phyloP scores from a whole-genome alignment of 2,888 invertebrate species.

The Cetonia aurata region DNA sequence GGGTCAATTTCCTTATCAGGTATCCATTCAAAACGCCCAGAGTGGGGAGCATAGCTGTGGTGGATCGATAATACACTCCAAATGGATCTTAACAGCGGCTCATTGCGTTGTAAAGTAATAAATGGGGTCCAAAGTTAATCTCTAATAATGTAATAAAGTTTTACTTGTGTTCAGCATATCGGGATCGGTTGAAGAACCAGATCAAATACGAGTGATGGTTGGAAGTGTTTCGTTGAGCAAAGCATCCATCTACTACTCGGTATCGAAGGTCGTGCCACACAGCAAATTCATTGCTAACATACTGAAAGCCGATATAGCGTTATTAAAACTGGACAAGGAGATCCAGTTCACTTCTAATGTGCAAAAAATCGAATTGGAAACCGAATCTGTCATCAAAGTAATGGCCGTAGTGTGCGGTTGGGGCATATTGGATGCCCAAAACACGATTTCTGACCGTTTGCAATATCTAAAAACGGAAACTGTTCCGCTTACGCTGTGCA shows the following conservation, averaged over 20 bases:
- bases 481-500: neutral
- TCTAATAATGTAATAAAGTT: too few species aligned
- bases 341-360: constrained; percentile 45
- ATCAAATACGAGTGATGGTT: too few species aligned
- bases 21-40: constrained; percentile 16
- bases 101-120: constrained; percentile 30
- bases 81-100: constrained; percentile 41
- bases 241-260: too few species aligned
- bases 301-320: constrained; percentile 49
- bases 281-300: neutral
- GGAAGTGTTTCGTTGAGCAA: too few species aligned
- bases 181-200: too few species aligned
- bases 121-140: too few species aligned
- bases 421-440: constrained; percentile 46
- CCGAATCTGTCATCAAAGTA: constrained; percentile 60
- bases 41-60: constrained; percentile 33
- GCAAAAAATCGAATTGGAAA: constrained; percentile 54
- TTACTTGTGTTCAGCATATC: too few species aligned
- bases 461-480: constrained; percentile 63
- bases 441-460: constrained; percentile 65
- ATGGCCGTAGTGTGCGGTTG: constrained; percentile 50
- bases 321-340: constrained; percentile 44
- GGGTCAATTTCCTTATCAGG: constrained; percentile 42
- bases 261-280: too few species aligned
- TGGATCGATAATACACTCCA: constrained; percentile 35